These are phyloP conservation scores for Scalopus aquaticus DNA, from an alignment of 2,113 vertebrate species.

Conservation along the genomic window DNA sequence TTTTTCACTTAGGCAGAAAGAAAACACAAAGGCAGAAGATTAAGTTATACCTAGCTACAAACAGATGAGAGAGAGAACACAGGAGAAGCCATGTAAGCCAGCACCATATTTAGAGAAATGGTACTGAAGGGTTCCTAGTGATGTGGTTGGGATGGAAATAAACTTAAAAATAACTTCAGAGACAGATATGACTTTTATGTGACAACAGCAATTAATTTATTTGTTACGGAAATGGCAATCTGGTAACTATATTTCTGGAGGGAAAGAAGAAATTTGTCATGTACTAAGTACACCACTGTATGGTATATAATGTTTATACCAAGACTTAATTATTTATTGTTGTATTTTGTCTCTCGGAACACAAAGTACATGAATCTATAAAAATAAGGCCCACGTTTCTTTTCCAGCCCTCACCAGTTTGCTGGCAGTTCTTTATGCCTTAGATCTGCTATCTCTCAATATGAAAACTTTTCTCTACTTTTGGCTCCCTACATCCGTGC, in stretches of 20 bases:
- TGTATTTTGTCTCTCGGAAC: not conserved
- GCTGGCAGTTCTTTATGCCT: not conserved
- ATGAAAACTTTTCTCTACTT: not conserved
- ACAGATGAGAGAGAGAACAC: slow-evolving; percentile 42
- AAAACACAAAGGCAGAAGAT: slow-evolving; percentile 80
- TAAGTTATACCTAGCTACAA: slow-evolving; percentile 79
- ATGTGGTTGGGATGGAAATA: not conserved
- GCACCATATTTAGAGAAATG: not conserved
- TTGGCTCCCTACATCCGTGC: not conserved
- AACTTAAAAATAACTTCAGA: slow-evolving; percentile 13
- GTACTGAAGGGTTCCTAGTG: not conserved
- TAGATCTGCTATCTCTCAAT: not conserved
- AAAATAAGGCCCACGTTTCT: not conserved
- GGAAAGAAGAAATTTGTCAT: not conserved
- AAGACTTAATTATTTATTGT: not conserved
- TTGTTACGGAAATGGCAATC: not conserved
- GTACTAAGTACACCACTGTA: not conserved
- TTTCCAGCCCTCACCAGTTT: not conserved
- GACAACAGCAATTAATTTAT: not conserved
- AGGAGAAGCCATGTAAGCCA: not conserved
- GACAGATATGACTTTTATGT: not conserved
- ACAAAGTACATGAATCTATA: not conserved
- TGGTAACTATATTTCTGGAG: not conserved
- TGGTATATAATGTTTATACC: not conserved
- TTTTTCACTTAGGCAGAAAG: slow-evolving; percentile 79